Evolutionary conservation across 2,113 vertebrate species (phyloP).

Genomic region (Illadopsis cleaveri): DNA sequence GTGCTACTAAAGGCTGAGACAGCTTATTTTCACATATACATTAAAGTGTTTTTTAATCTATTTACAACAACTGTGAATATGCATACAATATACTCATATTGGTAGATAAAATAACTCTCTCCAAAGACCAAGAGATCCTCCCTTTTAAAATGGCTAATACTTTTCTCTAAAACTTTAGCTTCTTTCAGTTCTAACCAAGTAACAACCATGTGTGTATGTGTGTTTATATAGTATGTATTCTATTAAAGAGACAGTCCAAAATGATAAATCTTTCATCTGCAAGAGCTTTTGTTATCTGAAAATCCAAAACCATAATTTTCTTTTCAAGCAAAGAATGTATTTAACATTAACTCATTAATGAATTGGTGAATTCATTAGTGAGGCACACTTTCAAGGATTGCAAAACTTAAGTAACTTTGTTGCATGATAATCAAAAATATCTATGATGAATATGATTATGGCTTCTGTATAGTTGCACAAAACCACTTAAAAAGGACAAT

Average conservation of each 20-base stretch:
- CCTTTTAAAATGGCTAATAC: not conserved
- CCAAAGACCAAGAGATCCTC: not conserved
- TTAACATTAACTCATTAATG: not conserved
- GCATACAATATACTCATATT: not conserved
- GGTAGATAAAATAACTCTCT: not conserved
- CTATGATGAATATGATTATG: not conserved
- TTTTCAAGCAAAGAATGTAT: not conserved
- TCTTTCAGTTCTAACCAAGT: not conserved
- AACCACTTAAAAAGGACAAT: not conserved
- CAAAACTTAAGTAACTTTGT: not conserved
- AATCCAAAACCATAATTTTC: not conserved
- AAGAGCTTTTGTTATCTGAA: not conserved
- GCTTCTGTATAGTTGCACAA: not conserved
- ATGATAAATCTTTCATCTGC: not conserved
- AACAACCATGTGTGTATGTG: fast-evolving
- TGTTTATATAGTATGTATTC: not conserved
- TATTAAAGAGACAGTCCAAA: not conserved
- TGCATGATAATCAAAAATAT: not conserved
- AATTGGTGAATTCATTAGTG: not conserved
- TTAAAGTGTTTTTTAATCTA: not conserved
- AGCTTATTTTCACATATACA: not conserved
- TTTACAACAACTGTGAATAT: not conserved
- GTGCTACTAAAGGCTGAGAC: not conserved
- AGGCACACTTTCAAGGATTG: not conserved
- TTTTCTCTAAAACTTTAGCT: not conserved